Evolutionary conservation across 2,113 vertebrate species (phyloP).

Genomic region (Nannobrachium achirus): DNA sequence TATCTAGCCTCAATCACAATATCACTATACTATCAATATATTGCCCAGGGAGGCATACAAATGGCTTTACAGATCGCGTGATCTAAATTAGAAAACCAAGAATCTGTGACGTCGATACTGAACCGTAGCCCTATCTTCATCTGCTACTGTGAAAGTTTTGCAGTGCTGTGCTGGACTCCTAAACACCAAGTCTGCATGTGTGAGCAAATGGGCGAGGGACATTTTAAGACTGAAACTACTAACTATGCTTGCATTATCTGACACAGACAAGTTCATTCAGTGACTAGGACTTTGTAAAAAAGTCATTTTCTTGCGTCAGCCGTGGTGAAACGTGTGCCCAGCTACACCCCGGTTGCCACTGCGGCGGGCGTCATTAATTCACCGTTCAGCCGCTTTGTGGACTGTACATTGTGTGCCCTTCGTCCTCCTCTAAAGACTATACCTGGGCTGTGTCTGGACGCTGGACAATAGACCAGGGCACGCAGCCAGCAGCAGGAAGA

Average conservation of each 20-base stretch:
- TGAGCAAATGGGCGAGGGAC: too few relatives aligned
- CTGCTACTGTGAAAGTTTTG: slow-evolving; percentile 37
- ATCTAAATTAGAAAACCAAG: slow-evolving; percentile 56
- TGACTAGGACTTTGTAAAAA: background rate
- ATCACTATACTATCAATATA: too few relatives aligned
- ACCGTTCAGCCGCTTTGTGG: slow-evolving; percentile 9
- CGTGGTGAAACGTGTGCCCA: background rate
- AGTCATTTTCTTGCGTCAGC: background rate
- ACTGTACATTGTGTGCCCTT: background rate
- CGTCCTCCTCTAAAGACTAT: background rate
- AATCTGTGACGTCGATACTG: slow-evolving; percentile 35
- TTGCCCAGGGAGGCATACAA: slow-evolving; percentile 34
- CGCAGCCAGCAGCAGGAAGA: slow-evolving; percentile 1
- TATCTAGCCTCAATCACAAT: too few relatives aligned
- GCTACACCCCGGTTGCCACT: background rate
- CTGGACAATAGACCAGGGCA: background rate
- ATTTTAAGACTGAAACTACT: too few relatives aligned
- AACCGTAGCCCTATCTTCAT: slow-evolving; percentile 15
- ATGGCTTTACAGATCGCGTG: slow-evolving; percentile 49
- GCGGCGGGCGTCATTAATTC: slow-evolving; percentile 21
- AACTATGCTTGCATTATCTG: too few relatives aligned
- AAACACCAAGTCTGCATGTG: too few relatives aligned
- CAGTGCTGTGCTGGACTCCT: slow-evolving; percentile 9
- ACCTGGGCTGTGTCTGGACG: background rate
- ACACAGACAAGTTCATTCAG: slow-evolving; percentile 1